Percentiles rank a stretch among this genome's conserved stretches.
These are phyloP conservation scores for Momotus momota DNA, from an alignment of 2,797 vertebrate genomes.

Conservation along the genomic window DNA sequence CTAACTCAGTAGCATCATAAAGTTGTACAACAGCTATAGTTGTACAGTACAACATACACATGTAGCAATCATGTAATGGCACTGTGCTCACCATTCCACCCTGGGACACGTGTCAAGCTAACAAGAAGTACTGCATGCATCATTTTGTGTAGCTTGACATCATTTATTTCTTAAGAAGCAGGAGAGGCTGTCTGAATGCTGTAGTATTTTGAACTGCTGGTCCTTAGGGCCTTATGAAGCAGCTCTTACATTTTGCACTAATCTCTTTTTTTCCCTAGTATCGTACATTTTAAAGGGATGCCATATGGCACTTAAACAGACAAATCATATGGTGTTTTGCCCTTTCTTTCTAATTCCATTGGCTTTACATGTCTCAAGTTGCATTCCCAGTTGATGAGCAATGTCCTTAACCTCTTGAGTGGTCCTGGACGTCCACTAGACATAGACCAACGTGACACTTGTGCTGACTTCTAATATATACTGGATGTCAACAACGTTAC, in stretches of 20 bases:
- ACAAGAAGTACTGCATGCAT: not conserved
- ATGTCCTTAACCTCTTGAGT: conserved; percentile 64
- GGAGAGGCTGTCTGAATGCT: conserved; percentile 20
- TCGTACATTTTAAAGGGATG: conserved; percentile 59
- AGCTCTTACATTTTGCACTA: conserved; percentile 57
- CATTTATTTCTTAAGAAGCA: conserved; percentile 45
- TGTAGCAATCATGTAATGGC: not conserved
- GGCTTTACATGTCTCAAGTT: conserved; percentile 59
- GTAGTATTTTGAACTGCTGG: conserved; percentile 51
- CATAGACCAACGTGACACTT: conserved; percentile 20
- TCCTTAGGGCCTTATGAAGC: conserved; percentile 60
- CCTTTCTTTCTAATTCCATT: conserved; percentile 48
- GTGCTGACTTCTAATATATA: conserved; percentile 32
- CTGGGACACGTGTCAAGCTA: not conserved
- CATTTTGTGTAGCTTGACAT: conserved; percentile 34
- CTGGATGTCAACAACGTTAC: conserved; percentile 8
- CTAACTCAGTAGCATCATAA: not conserved
- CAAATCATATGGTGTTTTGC: conserved; percentile 41
- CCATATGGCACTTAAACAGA: conserved; percentile 62
- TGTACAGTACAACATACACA: not conserved
- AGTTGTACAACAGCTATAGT: not conserved
- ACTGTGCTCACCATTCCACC: not conserved
- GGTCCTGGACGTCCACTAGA: conserved; percentile 51
- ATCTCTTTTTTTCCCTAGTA: conserved; percentile 12
- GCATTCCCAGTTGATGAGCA: conserved; percentile 46